Evolutionary conservation across 2,113 vertebrate genomes (phyloP).

Genomic region (Brachyistius frenatus): DNA sequence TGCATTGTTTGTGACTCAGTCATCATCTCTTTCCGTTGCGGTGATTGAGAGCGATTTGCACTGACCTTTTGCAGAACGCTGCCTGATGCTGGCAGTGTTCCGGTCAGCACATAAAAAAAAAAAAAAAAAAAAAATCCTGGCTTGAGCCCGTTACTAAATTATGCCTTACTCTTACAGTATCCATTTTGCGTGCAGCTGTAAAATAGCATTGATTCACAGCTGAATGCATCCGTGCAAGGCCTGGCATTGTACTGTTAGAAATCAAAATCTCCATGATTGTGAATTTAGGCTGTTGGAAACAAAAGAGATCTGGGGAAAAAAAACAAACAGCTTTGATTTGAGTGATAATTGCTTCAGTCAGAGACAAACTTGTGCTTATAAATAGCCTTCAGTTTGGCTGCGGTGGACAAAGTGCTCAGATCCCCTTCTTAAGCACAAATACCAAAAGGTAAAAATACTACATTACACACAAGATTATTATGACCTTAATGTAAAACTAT

Average conservation of each 20-base stretch:
- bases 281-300: constrained; percentile 21
- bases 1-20: constrained; percentile 66
- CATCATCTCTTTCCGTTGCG: constrained; percentile 45
- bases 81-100: constrained; percentile 52
- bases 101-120: constrained; percentile 63
- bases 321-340: constrained; percentile 14
- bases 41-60: constrained; percentile 59
- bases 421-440: background rate
- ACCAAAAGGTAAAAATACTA: background rate
- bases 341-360: constrained; percentile 6
- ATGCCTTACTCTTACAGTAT: constrained; percentile 54
- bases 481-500: background rate
- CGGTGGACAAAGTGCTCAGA: background rate
- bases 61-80: constrained; percentile 70
- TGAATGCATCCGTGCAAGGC: constrained; percentile 23
- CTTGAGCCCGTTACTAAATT: constrained; percentile 59
- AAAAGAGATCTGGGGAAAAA: background rate
- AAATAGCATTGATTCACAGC: constrained; percentile 61
- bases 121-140: constrained; percentile 71
- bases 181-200: constrained; percentile 64
- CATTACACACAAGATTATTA: too few relatives aligned
- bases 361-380: constrained; percentile 9
- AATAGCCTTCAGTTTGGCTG: constrained; percentile 8
- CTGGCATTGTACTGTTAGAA: constrained; percentile 16
- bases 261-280: background rate